phyloP scores from a whole-genome alignment of 1,140 invertebrate genomes.

The Ridgeia piscesae region DNA sequence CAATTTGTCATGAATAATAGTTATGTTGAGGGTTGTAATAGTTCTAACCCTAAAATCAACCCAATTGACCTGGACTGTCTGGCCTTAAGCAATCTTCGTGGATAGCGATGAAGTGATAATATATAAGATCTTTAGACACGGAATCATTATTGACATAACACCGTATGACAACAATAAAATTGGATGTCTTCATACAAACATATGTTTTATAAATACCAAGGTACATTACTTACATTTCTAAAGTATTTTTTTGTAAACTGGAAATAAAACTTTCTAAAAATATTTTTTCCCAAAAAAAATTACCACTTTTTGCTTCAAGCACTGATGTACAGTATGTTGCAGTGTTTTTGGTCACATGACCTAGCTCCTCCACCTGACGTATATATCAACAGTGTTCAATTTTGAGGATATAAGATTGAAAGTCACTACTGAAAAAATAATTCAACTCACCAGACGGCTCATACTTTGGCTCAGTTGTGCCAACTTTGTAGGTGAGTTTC shows the following conservation, averaged over 20 bases:
- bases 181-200: background rate
- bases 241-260: no score
- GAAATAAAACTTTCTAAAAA: no score
- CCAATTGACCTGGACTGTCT: no score
- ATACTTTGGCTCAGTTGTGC: background rate
- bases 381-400: no score
- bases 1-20: no score
- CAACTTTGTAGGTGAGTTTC: background rate
- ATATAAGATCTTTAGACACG: background rate
- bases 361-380: background rate
- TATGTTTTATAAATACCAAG: background rate
- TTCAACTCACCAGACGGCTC: background rate
- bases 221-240: background rate
- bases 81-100: background rate
- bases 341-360: background rate
- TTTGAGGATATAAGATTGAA: no score
- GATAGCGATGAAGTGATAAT: background rate
- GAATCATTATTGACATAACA: background rate
- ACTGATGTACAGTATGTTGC: no score
- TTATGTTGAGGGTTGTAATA: no score
- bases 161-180: background rate
- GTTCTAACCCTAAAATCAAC: no score
- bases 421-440: no score
- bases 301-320: no score
- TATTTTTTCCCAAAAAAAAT: no score